These are phyloP conservation scores for Nebria salina DNA, from an alignment of 2,888 invertebrate species.

Conservation along the genomic window DNA sequence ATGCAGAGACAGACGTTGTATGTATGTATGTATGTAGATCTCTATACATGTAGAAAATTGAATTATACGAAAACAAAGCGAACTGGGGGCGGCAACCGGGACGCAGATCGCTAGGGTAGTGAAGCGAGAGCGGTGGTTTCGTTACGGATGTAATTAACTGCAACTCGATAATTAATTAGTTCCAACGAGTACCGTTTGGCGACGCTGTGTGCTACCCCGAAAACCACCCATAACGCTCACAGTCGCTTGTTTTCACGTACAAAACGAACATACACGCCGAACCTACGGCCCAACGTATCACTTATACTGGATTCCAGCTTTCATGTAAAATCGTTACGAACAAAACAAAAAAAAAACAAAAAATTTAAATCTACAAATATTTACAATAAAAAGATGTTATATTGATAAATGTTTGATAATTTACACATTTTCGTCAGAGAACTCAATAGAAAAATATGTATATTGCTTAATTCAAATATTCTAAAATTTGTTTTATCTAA, in stretches of 20 bases:
- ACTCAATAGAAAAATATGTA: too few relatives aligned
- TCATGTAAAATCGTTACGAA: background rate
- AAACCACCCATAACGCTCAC: background rate
- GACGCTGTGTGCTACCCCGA: constrained; percentile 50
- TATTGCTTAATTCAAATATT: too few relatives aligned
- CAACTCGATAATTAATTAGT: constrained; percentile 63
- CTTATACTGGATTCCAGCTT: background rate
- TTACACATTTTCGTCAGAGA: too few relatives aligned
- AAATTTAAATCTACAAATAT: too few relatives aligned
- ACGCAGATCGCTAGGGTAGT: constrained; percentile 46
- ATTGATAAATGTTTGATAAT: too few relatives aligned
- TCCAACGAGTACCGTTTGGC: constrained; percentile 60
- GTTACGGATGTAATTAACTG: constrained; percentile 62
- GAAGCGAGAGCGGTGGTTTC: constrained; percentile 54
- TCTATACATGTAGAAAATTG: constrained; percentile 59
- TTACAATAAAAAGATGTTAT: too few relatives aligned
- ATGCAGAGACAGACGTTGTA: too few relatives aligned
- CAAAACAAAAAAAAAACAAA: background rate
- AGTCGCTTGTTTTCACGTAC: constrained; percentile 11
- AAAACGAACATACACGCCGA: background rate
- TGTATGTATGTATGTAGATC: background rate
- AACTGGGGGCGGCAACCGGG: constrained; percentile 45
- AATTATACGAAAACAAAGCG: constrained; percentile 59
- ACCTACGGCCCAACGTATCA: background rate
- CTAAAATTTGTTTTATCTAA: too few relatives aligned